Evolutionary conservation across 2,888 invertebrate genomes (phyloP), one percentile per base, ranked within the genome.

Genomic region (Nemapogon koenigi): DNA sequence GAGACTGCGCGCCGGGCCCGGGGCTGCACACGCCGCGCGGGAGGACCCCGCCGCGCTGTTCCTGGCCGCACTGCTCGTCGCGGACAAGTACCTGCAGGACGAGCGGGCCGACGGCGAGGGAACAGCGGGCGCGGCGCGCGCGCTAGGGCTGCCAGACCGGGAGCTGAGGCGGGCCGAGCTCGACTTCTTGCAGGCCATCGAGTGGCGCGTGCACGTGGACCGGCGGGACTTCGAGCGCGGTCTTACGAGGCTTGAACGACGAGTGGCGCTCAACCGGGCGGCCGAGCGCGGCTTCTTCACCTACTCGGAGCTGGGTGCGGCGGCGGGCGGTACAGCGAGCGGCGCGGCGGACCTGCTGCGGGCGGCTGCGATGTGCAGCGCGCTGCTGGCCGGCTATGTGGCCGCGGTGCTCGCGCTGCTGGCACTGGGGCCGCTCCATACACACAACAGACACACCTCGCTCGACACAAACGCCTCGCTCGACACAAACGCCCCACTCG

Each of bases 31-130:
- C 43, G 84, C 88, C 49, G 80, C 84, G 52, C n/a, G n/a, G n/a
- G 87, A 94, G 35, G 87, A 91, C 18, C 95, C 97, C 17, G 90
- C 93, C 18, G 95, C 97, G 62, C 84, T 98, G 41, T 97, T 97
- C 70, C 84, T 98, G 41, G 91, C 97, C 44, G 94, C 97, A 41
- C 81, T 97, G 86, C 97, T 95, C n/a, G n/a, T n/a, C n/a, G n/a
- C n/a, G n/a, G n/a, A n/a, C n/a, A n/a, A n/a, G n/a, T n/a, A n/a
- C n/a, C 87, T 91, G 59, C 88, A 94, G 58, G 87, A 89, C 40
- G 94, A 96, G 70, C 98, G 97, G 97, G 96, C 97, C 10, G 83
- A 84, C 43, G 90, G 93, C 28, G 91, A 90, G 10, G 87, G 89
- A 42, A 71, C 95, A 49, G 84, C 87, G 41, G 80, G 94, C 48